phyloP scores from a whole-genome alignment of 2,797 vertebrate genomes.

The Crenichthys baileyi region DNA sequence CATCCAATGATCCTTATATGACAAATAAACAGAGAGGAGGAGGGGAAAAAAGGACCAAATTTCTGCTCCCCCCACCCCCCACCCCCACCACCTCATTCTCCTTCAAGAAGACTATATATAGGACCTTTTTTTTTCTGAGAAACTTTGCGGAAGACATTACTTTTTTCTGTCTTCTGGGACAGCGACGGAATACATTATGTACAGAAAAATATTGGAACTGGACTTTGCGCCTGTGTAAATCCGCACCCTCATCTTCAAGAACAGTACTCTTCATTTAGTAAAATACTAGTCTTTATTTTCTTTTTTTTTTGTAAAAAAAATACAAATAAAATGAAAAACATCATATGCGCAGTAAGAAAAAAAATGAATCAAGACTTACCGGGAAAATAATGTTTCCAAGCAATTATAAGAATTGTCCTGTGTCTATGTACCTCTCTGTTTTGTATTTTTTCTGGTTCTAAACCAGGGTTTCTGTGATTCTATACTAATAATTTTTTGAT shows the following conservation, averaged over 20 bases:
- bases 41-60: slow-evolving; percentile 79
- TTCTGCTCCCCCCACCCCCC: slow-evolving; percentile 73
- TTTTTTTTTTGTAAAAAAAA: slow-evolving; percentile 77
- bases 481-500: slow-evolving; percentile 99
- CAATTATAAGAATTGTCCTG: slow-evolving; percentile 99
- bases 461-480: slow-evolving; percentile 99
- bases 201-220: slow-evolving; percentile 92
- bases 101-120: slow-evolving; percentile 86
- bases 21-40: slow-evolving; percentile 69
- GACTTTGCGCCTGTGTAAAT: slow-evolving; percentile 92
- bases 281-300: slow-evolving; percentile 99
- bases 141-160: slow-evolving; percentile 80
- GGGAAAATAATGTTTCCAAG: slow-evolving; percentile 99
- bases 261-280: slow-evolving; percentile 99
- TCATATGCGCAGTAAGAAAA: slow-evolving; percentile 94
- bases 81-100: slow-evolving; percentile 64
- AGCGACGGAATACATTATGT: slow-evolving; percentile 96
- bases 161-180: slow-evolving; percentile 89
- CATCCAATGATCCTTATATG: slow-evolving; percentile 96
- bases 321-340: slow-evolving; percentile 91
- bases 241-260: slow-evolving; percentile 87
- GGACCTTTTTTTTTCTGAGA: slow-evolving; percentile 86
- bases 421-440: slow-evolving; percentile 99
- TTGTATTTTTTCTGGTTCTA: slow-evolving; percentile 99
- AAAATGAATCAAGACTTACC: slow-evolving; percentile 94